Evolutionary conservation across 2,797 vertebrate species (phyloP).

Genomic region (Alcedo quadribrachys): DNA sequence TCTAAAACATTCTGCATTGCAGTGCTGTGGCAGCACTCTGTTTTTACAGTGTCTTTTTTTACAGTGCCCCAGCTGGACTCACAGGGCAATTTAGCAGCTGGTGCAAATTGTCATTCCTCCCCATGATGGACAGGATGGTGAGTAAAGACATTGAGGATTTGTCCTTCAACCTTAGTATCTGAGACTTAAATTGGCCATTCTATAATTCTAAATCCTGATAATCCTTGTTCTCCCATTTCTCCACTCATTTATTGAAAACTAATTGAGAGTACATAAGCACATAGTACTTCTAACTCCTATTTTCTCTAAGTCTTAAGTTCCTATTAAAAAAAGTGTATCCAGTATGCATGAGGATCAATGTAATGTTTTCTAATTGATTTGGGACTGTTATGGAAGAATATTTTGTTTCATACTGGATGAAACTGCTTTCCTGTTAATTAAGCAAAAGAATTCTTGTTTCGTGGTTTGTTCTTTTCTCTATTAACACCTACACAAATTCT

Average conservation of each 20-base stretch:
- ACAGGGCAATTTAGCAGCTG: slow-evolving; percentile 24
- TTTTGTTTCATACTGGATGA: not conserved
- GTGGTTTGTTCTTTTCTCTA: accelerated
- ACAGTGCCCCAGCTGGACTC: not conserved
- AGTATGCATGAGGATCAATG: not conserved
- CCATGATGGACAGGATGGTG: not conserved
- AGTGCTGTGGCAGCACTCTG: slow-evolving; percentile 41
- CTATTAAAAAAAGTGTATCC: not conserved
- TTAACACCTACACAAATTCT: not conserved
- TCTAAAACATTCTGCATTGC: slow-evolving; percentile 42
- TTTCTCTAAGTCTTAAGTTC: not conserved
- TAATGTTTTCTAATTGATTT: not conserved
- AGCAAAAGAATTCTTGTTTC: not conserved
- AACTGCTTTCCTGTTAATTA: not conserved
- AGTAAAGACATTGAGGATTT: not conserved
- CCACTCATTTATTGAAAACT: not conserved
- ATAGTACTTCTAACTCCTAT: not conserved
- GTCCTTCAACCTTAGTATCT: slow-evolving; percentile 3
- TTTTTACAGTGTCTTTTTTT: not conserved
- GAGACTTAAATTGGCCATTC: not conserved
- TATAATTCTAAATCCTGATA: not conserved
- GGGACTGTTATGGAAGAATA: not conserved
- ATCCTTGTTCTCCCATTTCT: not conserved
- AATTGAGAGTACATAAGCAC: not conserved
- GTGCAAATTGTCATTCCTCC: not conserved